phyloP scores from a whole-genome alignment of 2,113 vertebrate genomes.

The Nesoenas mayeri region DNA sequence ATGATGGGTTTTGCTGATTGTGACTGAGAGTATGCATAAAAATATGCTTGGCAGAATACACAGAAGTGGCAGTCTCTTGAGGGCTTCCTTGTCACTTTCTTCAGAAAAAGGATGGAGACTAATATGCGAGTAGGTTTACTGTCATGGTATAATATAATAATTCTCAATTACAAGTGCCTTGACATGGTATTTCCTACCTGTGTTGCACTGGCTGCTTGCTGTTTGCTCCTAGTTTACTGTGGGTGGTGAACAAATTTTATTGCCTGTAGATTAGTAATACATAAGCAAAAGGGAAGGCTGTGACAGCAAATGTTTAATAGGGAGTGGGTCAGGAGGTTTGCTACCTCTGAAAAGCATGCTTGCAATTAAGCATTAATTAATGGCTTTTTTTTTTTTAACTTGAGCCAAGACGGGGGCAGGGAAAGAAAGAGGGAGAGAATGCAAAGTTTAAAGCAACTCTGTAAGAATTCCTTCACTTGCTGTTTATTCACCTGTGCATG shows the following conservation, averaged over 20 bases:
- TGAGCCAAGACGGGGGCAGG: fast-evolving
- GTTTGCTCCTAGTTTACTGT: not conserved
- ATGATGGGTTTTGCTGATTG: conserved; percentile 20
- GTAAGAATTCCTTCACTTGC: not conserved
- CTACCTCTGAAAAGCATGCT: not conserved
- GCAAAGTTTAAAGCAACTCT: not conserved
- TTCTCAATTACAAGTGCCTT: conserved; percentile 53
- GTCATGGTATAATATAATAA: conserved; percentile 39
- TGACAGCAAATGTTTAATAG: not conserved
- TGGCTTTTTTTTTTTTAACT: not conserved
- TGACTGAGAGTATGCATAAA: conserved; percentile 22
- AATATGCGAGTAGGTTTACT: conserved; percentile 39
- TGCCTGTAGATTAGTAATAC: not conserved
- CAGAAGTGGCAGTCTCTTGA: conserved; percentile 5
- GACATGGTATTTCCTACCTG: conserved; percentile 22
- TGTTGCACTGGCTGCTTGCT: not conserved
- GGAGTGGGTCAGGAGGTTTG: not conserved
- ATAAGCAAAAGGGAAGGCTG: not conserved
- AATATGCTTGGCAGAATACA: conserved; percentile 3
- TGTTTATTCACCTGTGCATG: conserved; percentile 25
- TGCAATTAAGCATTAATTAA: not conserved
- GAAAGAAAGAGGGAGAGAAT: not conserved
- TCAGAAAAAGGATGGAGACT: conserved; percentile 6
- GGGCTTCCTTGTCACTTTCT: conserved; percentile 21
- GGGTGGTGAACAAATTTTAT: conserved; percentile 1